These are phyloP conservation scores for Ciconia stormi DNA, from an alignment of 2,113 vertebrate species.

Conservation along the genomic window DNA sequence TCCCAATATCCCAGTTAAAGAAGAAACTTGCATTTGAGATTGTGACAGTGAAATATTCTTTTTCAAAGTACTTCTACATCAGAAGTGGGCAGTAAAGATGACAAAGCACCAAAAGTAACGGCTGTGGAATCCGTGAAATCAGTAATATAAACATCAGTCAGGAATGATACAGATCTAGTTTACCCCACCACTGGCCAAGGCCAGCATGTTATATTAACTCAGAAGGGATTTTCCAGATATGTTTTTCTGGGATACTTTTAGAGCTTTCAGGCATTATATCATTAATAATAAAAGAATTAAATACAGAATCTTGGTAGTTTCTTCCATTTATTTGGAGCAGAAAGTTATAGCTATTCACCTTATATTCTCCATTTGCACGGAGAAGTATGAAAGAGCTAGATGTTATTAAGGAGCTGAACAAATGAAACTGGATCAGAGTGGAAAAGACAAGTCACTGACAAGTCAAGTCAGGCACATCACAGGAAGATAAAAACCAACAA, in stretches of 20 bases:
- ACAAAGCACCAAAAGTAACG: neutral
- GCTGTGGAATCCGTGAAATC: neutral
- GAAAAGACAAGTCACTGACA: slow-evolving; percentile 25
- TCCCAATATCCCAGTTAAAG: neutral
- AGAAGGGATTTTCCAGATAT: neutral
- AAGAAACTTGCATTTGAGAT: neutral
- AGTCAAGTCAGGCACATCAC: neutral
- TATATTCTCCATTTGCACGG: neutral
- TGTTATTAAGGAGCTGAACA: neutral
- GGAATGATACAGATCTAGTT: neutral
- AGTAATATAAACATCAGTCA: neutral
- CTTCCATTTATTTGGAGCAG: neutral
- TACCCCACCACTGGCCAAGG: neutral
- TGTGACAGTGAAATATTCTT: neutral
- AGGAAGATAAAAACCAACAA: neutral
- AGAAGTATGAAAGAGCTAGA: neutral
- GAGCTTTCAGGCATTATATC: neutral
- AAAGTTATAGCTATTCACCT: neutral
- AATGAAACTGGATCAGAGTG: neutral
- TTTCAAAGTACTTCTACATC: neutral
- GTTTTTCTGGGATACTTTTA: neutral
- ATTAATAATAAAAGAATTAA: neutral
- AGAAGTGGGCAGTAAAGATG: neutral
- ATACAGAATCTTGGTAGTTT: neutral
- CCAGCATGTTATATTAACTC: neutral